Evolutionary conservation across 1,140 invertebrate species (phyloP), one percentile per base, ranked within the genome.

Genomic region (Venturia canescens): DNA sequence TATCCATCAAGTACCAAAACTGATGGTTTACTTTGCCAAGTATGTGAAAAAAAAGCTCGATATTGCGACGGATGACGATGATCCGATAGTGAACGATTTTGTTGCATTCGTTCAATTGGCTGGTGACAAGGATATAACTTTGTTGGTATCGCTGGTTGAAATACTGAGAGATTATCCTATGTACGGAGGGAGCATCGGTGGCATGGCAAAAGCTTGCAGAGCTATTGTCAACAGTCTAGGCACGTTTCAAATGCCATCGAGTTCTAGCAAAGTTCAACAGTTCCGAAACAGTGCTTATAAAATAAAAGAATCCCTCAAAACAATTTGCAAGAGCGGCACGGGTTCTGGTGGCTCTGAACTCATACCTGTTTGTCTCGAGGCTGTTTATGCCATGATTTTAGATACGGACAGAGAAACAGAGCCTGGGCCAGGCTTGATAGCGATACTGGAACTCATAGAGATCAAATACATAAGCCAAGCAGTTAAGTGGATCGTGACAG

Each of bases 371-470:
- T 91, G 89, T 44, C 79, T 91, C 4, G 87, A 88, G 21, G 87
- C 85, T 23, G 81, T 92, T 21, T 91, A 89, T 48, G 85, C 79
- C 34, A 88, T 91, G 63, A 90, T 91, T 74, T 88, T 89, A 0
- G 87, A 89, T 34, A 83, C 82, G 3, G 78, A 88, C 15, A 69
- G 69, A 44, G 81, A 63, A 21, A 53, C 89, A 31, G 83, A 90
- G 26, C 91, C 92, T 9, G 93, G 92, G 0, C 92, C 91, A 29
- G 93, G 93, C 0, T 88, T 94, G 79, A 93, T 93, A 23, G 90
- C 93, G 31, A 92, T 94, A 3, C 89, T 94, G 31, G 89, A 94
- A 57, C 81, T 93, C 4, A 93, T 93, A 57, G 86, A 89, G 82
- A 70, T 86, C 85, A 80, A 88, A 50, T 67, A 72, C 84, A 92